Percentiles rank a stretch among this genome's conserved stretches.
These are phyloP conservation scores for Setipinna tenuifilis DNA, from an alignment of 2,797 vertebrate genomes.

Conservation along the genomic window DNA sequence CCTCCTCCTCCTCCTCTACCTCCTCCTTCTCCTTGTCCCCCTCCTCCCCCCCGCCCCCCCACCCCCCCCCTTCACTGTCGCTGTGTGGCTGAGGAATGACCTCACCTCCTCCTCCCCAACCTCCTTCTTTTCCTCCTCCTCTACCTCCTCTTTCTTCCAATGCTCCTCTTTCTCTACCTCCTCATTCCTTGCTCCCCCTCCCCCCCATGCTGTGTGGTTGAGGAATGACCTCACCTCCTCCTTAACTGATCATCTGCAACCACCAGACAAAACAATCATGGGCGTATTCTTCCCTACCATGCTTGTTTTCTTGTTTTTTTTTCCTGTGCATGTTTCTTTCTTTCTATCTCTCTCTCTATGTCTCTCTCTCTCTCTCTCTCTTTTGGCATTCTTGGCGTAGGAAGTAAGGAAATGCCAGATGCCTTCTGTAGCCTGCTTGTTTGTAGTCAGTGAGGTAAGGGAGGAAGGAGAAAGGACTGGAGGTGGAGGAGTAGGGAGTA, in stretches of 20 bases:
- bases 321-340: neutral
- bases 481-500: neutral
- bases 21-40: too few species aligned
- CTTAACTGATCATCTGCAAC: conserved; percentile 40
- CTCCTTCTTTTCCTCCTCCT: too few species aligned
- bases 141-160: too few species aligned
- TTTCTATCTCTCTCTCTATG: too few species aligned
- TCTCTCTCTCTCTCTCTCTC: neutral
- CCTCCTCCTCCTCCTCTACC: too few species aligned
- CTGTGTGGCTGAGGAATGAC: conserved; percentile 24
- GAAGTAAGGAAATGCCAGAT: conserved; percentile 35
- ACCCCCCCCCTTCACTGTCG: too few species aligned
- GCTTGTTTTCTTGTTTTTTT: neutral
- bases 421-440: neutral
- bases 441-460: neutral
- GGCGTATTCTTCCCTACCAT: conserved; percentile 17
- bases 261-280: conserved; percentile 42
- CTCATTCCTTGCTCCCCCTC: too few species aligned
- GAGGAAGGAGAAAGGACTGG: neutral
- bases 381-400: conserved; percentile 28
- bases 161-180: neutral
- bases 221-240: conserved; percentile 37
- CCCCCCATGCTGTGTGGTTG: neutral
- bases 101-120: too few species aligned
- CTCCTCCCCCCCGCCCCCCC: too few species aligned